Base-by-base conservation (phyloP, 2,888 invertebrate species). In the Morinoia aosen region DNA sequence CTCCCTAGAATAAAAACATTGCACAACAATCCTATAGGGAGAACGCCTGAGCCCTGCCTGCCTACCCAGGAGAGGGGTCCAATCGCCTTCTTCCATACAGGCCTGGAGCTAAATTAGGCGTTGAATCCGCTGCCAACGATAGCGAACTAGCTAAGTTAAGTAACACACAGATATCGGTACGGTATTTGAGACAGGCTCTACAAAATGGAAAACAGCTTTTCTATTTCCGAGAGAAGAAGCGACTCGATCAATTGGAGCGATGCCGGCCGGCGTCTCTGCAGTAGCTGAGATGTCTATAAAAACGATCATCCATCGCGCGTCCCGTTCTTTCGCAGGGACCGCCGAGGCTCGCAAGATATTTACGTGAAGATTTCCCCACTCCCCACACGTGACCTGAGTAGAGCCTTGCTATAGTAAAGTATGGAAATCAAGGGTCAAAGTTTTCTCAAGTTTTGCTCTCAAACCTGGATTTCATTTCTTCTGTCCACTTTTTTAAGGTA, bases 231-330 rank as follows among this genome's bases (percentile, higher is more conserved):
- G 25, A 76, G 76, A 76, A 76, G 76, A 76, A 76, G 33, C 76
- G 76, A 76, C 76, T 76, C 76, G 76, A 76, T 76, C 76, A 76
- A 76, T 76, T 76, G 76, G 76, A 76, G 25, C 25, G 76, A 76
- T 76, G 76, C 25, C 25, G 76, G 76, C 76, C 33, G 8, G 76
- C 76, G 76, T 25, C 76, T 76, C 76, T 76, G 76, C 76, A 76
- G 76, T 33, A 76, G 76, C 76, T 19, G 76, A 76, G 76, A 10
- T 76, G 76, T 33, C 76, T 76, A 33, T 3, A 76, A 76, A 76
- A 76, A 76, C 76, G 19, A 33, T 33, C 76, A 76, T 76, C 76
- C 76, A 76, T 76, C 76, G 76, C 33, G 25, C 8, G 76, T 76
- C 25, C 76, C 76, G 76, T 76, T 76, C 76, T 76, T 76, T 33